A percentile compares a stretch with the other conserved stretches of the same genome.
phyloP scores from a whole-genome alignment of 2,797 vertebrate genomes.

The Gobio occitaniae region DNA sequence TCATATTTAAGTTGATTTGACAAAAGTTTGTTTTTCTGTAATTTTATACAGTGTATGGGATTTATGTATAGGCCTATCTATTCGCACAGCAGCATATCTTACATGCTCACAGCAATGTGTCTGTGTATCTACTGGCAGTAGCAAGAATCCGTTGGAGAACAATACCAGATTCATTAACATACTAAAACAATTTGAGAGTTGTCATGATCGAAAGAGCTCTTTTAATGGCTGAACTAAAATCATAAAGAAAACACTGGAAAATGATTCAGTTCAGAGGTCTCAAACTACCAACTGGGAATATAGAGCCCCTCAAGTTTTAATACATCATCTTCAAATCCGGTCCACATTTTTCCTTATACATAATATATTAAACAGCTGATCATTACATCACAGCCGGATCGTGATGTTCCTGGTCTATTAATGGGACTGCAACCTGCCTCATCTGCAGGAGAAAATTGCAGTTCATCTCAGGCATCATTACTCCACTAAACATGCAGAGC shows the following conservation, averaged over 20 bases:
- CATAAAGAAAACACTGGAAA: background rate
- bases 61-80: no score
- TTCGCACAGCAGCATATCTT: no score
- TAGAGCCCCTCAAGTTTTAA: background rate
- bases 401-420: background rate
- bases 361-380: conserved; percentile 18
- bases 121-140: background rate
- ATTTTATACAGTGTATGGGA: no score
- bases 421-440: background rate
- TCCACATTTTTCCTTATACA: background rate
- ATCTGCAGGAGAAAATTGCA: conserved; percentile 4
- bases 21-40: no score
- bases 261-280: background rate
- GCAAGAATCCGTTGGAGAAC: background rate
- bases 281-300: background rate
- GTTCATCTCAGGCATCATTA: conserved; percentile 11
- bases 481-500: conserved; percentile 25
- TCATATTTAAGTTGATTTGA: no score
- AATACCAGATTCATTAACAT: background rate
- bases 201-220: background rate
- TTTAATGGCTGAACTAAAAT: background rate
- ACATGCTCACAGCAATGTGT: no score
- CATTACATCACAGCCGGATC: background rate
- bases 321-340: background rate
- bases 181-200: background rate